A percentile compares a stretch with the other conserved stretches of the same genome.
Evolutionary conservation across 2,113 vertebrate genomes (phyloP).

Genomic region (Elanus axillaris): DNA sequence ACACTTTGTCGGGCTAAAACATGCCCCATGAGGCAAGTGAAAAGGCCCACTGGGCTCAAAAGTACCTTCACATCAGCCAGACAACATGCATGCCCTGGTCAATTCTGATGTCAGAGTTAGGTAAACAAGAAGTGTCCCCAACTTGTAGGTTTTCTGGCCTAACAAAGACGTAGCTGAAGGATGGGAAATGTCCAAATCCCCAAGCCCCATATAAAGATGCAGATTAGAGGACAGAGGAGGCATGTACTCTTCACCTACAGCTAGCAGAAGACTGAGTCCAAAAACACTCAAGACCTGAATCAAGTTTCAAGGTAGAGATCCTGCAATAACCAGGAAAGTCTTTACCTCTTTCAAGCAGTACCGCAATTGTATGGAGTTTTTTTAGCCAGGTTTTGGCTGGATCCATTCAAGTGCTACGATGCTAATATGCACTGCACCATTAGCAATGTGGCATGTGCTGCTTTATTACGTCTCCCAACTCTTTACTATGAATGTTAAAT

Average conservation of each 20-base stretch:
- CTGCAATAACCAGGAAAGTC: too few relatives aligned
- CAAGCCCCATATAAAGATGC: neutral
- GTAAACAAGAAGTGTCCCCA: neutral
- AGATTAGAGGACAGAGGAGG: neutral
- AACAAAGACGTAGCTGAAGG: neutral
- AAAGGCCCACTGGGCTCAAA: neutral
- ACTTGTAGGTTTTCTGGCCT: neutral
- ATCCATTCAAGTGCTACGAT: neutral
- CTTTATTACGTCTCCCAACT: neutral
- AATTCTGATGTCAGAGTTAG: too few relatives aligned
- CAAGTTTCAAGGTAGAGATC: neutral
- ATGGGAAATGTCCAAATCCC: neutral
- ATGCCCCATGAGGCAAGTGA: neutral
- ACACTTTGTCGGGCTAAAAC: neutral
- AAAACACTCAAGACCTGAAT: neutral
- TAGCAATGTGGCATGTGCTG: accelerated
- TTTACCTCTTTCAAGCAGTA: neutral
- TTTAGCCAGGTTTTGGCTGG: neutral
- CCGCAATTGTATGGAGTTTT: accelerated
- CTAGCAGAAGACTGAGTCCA: neutral
- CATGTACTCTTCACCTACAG: neutral
- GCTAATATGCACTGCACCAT: neutral
- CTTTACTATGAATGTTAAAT: neutral
- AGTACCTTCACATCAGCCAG: neutral
- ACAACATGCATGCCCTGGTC: accelerated